These are phyloP conservation scores for Holcopasites calliopsidis DNA, from an alignment of 1,140 invertebrate species.

Conservation along the genomic window DNA sequence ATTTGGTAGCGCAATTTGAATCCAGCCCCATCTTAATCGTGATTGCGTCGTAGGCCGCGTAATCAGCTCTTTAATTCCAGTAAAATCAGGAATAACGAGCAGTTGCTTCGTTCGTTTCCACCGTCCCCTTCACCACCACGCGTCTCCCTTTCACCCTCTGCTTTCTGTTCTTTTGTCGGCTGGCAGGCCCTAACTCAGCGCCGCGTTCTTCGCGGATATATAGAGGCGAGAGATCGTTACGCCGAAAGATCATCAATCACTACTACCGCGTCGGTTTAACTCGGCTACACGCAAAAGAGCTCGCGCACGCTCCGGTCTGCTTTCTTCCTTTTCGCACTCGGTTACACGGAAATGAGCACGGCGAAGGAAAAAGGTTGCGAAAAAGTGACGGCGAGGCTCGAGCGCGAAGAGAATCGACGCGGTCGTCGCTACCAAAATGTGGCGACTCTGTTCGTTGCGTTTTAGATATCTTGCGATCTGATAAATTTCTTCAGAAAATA, in stretches of 20 bases:
- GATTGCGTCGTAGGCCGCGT: slow-evolving; percentile 51
- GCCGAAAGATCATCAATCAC: slow-evolving; percentile 69
- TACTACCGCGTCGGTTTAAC: slow-evolving; percentile 63
- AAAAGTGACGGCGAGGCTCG: not conserved
- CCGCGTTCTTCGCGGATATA: slow-evolving; percentile 59
- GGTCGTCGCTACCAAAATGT: too few relatives aligned
- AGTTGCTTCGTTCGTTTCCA: slow-evolving; percentile 50
- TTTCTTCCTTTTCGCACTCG: slow-evolving; percentile 57
- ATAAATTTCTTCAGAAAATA: too few relatives aligned
- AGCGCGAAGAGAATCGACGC: not conserved
- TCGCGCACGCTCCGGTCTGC: slow-evolving; percentile 57
- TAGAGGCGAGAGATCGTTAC: slow-evolving; percentile 68
- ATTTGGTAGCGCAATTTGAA: slow-evolving; percentile 51
- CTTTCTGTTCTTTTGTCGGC: slow-evolving; percentile 35
- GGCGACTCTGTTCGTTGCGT: too few relatives aligned
- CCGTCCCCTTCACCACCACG: slow-evolving; percentile 17
- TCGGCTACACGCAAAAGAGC: slow-evolving; percentile 65
- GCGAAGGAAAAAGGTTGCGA: slow-evolving; percentile 1
- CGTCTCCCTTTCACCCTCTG: slow-evolving; percentile 28
- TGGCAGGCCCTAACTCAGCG: slow-evolving; percentile 50
- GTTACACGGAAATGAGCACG: slow-evolving; percentile 54
- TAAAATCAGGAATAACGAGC: slow-evolving; percentile 65
- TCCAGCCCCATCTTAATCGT: slow-evolving; percentile 59
- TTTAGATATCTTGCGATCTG: too few relatives aligned
- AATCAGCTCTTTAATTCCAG: slow-evolving; percentile 66